Evolutionary conservation across 1,140 invertebrate species (phyloP), one percentile per base, ranked within the genome.

Genomic region (Physella acuta): DNA sequence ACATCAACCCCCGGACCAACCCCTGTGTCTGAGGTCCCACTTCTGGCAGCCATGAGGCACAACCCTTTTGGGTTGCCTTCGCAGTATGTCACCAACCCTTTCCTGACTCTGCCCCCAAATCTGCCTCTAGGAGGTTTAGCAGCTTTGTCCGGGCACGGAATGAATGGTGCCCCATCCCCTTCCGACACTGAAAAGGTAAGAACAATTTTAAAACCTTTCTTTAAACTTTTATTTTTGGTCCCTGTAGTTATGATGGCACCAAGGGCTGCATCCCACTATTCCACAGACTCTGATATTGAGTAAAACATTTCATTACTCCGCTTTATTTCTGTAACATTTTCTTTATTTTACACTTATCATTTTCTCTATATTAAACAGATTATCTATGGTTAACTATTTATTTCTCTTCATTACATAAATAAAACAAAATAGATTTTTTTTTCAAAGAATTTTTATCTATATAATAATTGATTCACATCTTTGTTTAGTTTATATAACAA

Each of bases 71-170:
- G 75, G 1, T 53, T 74, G 20, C 73, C 79, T 39, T 74, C 79
- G 11, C 79, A 79, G 61, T 83, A 82, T 59, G 67, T 79, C 17
- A 71, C 75, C 20, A 81, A 56, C 28, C 78, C 79, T 17, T 80
- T 76, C 70, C 70, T 80, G 66, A 71, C 72, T 33, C 71, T 81
- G 56, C 68, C 75, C 51, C 74, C 71, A 56, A 75, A 74, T 58
- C 62, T 79, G 31, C 72, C 71, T n/a, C 59, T 78, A 26, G 72
- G 79, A n/a, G 71, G 73, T 39, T 70, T 80, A 36, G 76, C 74
- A 51, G 78, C 76, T 28, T 68, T 76, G 67, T 30, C 73, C 33
- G 44, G 39, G 28, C 59, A 68, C 71, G 53, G 44, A 16, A 63
- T 81, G 30, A 81, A 81, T 65, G 80, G 80, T 39, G 77, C 77